A percentile compares a stretch with the other conserved stretches of the same genome.
Conservation (phyloP, 1,140 invertebrate genomes). For the Bombus cullumanus region DNA sequence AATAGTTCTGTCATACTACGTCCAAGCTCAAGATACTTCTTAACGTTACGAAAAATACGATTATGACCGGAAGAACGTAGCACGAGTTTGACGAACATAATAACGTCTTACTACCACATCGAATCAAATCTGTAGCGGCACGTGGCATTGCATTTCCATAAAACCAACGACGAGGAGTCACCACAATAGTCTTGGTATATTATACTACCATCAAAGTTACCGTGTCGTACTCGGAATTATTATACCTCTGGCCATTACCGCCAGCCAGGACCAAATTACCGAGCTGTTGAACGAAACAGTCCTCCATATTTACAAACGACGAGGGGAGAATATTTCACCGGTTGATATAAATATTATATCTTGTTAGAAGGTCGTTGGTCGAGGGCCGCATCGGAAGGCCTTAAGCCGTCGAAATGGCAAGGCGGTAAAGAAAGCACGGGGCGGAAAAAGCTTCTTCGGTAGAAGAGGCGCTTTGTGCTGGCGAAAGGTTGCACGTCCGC, state of each 20-base stretch:
- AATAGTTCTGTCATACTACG: no score
- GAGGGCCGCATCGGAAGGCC: constrained; percentile 15
- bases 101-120: neutral
- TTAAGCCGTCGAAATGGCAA: constrained; percentile 54
- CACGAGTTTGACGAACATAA: no score
- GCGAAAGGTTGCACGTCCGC: neutral
- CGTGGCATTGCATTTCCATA: neutral
- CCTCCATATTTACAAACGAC: constrained; percentile 9
- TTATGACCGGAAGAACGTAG: no score
- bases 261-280: neutral
- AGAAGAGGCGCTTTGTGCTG: constrained; percentile 29
- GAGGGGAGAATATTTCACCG: constrained; percentile 41
- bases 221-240: neutral
- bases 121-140: neutral
- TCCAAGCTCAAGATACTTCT: no score
- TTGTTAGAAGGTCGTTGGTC: constrained; percentile 43
- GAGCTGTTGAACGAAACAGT: constrained; percentile 4
- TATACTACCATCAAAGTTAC: neutral
- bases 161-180: neutral
- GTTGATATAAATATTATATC: constrained; percentile 62
- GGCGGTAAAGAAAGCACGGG: constrained; percentile 49
- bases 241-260: neutral
- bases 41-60: no score
- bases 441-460: constrained; percentile 58
- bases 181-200: neutral